Percentiles rank a stretch among this genome's conserved stretches.
These are phyloP conservation scores for Xerus inauris DNA, from an alignment of 2,113 vertebrate species.

Conservation along the genomic window DNA sequence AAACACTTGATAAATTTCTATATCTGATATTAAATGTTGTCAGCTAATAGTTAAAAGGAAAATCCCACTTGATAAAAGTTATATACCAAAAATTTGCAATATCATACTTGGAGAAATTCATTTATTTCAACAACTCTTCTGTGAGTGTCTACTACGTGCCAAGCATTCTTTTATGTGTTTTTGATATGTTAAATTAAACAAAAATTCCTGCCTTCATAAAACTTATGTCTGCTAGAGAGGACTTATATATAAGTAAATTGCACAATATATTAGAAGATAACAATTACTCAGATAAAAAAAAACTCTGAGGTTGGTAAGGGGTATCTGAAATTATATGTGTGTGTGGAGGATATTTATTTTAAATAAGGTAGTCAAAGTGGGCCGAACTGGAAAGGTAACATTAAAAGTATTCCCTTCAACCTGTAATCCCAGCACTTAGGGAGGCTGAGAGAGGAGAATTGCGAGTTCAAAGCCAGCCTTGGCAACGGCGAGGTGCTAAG, in stretches of 20 bases:
- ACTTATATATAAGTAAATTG: background rate
- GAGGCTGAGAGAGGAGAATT: too few relatives aligned
- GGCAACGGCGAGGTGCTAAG: too few relatives aligned
- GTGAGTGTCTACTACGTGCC: background rate
- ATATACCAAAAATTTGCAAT: slow-evolving; percentile 36
- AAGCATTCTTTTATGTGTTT: background rate
- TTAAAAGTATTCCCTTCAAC: slow-evolving; percentile 24
- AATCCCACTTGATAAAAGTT: slow-evolving; percentile 23
- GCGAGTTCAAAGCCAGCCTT: too few relatives aligned
- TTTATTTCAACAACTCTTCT: slow-evolving; percentile 23
- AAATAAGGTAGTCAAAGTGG: background rate
- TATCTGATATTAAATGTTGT: background rate
- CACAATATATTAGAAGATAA: background rate
- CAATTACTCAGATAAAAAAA: slow-evolving; percentile 35
- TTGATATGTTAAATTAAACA: background rate
- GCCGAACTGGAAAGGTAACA: background rate
- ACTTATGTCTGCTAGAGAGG: background rate
- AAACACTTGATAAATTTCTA: slow-evolving; percentile 15
- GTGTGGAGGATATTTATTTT: background rate
- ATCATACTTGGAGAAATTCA: background rate
- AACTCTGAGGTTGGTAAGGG: background rate
- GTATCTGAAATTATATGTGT: background rate
- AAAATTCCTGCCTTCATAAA: background rate
- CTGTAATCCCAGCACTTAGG: too few relatives aligned
- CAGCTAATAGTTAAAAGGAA: slow-evolving; percentile 30